Evolutionary conservation across 2,113 vertebrate species (phyloP), one percentile per base, ranked within the genome.

Genomic region (Zootoca vivipara): DNA sequence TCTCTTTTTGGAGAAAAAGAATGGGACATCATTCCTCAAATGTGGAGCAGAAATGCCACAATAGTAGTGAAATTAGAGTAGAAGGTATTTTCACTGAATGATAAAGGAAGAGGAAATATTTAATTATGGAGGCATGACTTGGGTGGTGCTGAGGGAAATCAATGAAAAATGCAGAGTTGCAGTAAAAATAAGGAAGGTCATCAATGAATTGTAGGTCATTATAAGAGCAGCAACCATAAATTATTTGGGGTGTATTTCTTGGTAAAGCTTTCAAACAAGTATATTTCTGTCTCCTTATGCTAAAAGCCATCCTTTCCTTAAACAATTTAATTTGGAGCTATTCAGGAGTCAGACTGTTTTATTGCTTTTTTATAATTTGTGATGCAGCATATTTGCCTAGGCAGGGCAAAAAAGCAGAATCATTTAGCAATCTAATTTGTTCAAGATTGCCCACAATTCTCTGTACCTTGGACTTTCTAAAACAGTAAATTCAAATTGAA

Each of bases 401-500:
- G 56, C 42, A 64, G 62, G 5, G 79, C 62, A 92, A 87, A 82
- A 83, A 89, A 89, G 52, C 79, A 7, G 67, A 56, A 75, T 52
- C 40, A 64, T 52, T n/a, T 33, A 86, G 30, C 2, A 20, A 24
- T 78, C 65, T 89, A 5, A 46, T 86, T 87, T 82, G 5, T 38
- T 20, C 15, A 91, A 62, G 69, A 24, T 85, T 65, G 1, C 40
- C 7, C 52, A 9, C 87, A 83, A 42, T 72, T 89, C n/a, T 70
- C 7, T 73, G 13, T 73, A 26, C 7, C 20, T 24, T 24, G 40
- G 78, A 35, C 7, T 89, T 56, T 79, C 40, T 80, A 33, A 52
- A 92, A 20, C 24, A 86, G 38, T 87, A 90, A 78, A 64, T 74
- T 22, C 4, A 38, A 88, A 30, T 90, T 89, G 8, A 84, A 30